Evolutionary conservation across 2,113 vertebrate species (phyloP).

Genomic region (Ageneiosus marmoratus): DNA sequence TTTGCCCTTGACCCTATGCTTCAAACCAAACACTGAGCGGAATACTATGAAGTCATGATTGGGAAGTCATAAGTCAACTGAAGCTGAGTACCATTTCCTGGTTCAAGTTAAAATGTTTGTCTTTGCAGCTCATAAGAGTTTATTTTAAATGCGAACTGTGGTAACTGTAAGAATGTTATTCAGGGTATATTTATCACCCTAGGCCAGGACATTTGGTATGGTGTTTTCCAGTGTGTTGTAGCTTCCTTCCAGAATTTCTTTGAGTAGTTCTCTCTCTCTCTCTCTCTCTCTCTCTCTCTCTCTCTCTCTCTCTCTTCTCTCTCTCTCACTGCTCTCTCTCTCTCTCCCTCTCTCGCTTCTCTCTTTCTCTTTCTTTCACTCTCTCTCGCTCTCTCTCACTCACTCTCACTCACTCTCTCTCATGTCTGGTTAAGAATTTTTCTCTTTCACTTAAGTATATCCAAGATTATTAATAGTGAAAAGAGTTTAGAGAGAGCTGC

Average conservation of each 20-base stretch:
- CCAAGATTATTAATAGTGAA: neutral
- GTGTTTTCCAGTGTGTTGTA: neutral
- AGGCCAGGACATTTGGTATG: neutral
- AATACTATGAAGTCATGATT: slow-evolving; percentile 10
- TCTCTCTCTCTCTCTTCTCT: neutral
- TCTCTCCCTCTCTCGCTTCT: neutral
- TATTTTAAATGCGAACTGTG: too few relatives aligned
- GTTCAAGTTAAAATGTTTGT: neutral
- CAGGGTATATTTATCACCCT: neutral
- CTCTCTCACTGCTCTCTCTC: neutral
- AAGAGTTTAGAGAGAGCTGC: neutral
- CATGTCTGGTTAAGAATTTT: neutral
- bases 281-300: neutral
- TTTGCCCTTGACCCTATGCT: neutral
- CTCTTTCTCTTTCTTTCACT: neutral
- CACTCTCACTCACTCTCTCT: neutral
- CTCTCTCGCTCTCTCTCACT: neutral
- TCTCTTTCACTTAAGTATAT: neutral
- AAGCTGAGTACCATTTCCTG: neutral
- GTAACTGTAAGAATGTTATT: neutral
- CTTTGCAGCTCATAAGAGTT: neutral
- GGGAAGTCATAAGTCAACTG: slow-evolving; percentile 1
- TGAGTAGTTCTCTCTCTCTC: neutral
- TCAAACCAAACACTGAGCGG: neutral
- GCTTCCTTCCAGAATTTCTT: neutral